Conservation (phyloP, 2,888 invertebrate species). For the Habrosyne pyritoides region DNA sequence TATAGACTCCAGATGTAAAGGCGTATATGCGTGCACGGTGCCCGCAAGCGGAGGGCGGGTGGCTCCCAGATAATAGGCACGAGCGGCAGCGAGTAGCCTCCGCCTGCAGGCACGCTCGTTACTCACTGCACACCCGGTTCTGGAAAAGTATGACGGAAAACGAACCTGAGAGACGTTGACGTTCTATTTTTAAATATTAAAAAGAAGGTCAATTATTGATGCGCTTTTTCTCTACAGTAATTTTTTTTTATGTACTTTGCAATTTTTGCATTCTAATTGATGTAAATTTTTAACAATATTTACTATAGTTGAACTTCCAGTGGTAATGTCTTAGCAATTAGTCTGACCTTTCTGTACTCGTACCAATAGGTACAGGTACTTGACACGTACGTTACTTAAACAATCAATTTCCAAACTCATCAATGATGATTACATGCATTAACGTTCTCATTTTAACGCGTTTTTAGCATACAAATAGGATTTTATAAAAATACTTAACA, state of each 20-base stretch:
- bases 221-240: no score
- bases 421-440: not conserved
- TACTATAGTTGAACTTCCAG: not conserved
- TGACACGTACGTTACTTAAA: not conserved
- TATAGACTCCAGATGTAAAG: conserved; percentile 39
- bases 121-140: conserved; percentile 17
- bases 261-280: no score
- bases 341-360: not conserved
- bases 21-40: conserved; percentile 27
- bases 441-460: no score
- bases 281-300: no score
- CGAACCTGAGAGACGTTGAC: not conserved
- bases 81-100: conserved; percentile 13
- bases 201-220: no score
- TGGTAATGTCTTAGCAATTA: not conserved
- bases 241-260: no score
- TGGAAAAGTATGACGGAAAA: conserved; percentile 18
- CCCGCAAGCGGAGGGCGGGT: conserved; percentile 42
- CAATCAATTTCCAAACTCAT: not conserved
- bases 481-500: not conserved
- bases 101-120: conserved; percentile 15
- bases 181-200: not conserved
- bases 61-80: conserved; percentile 36
- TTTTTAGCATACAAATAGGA: no score
- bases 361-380: no score